phyloP scores from a whole-genome alignment of 2,888 invertebrate genomes.

The Aporophyla nigra region DNA sequence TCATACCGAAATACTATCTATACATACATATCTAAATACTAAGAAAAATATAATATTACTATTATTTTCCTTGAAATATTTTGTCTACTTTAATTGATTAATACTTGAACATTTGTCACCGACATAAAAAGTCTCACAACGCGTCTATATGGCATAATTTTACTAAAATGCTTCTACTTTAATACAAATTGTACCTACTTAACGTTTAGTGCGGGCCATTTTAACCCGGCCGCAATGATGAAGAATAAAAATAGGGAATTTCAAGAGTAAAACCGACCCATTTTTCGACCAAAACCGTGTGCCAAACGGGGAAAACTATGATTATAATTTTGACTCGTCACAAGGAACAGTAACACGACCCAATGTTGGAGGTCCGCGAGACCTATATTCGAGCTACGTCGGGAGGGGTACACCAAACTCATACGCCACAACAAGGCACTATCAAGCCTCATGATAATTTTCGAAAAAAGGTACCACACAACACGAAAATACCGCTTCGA shows the following conservation, averaged over 20 bases:
- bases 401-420: constrained; percentile 77
- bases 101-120: constrained; percentile 74
- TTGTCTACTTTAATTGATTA: constrained; percentile 79
- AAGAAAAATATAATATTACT: constrained; percentile 82
- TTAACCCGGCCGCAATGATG: constrained; percentile 58
- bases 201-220: constrained; percentile 73
- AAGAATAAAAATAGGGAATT: constrained; percentile 60
- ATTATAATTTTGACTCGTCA: constrained; percentile 56
- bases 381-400: constrained; percentile 66
- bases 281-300: constrained; percentile 64
- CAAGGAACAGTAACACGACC: constrained; percentile 58
- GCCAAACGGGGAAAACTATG: constrained; percentile 54
- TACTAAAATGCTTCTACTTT: constrained; percentile 79
- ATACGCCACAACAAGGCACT: constrained; percentile 86
- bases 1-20: constrained; percentile 70
- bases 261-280: constrained; percentile 55
- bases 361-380: constrained; percentile 47
- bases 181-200: constrained; percentile 86
- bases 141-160: constrained; percentile 75
- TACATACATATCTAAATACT: constrained; percentile 78
- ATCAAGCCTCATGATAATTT: constrained; percentile 82
- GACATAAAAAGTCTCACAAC: constrained; percentile 72
- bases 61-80: constrained; percentile 72
- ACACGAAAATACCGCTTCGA: constrained; percentile 87
- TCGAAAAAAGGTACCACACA: constrained; percentile 82